Percentiles rank a stretch among this genome's conserved stretches.
These are phyloP conservation scores for Cordylochernes scorpioides DNA, from an alignment of 2,888 invertebrate genomes.

Conservation along the genomic window DNA sequence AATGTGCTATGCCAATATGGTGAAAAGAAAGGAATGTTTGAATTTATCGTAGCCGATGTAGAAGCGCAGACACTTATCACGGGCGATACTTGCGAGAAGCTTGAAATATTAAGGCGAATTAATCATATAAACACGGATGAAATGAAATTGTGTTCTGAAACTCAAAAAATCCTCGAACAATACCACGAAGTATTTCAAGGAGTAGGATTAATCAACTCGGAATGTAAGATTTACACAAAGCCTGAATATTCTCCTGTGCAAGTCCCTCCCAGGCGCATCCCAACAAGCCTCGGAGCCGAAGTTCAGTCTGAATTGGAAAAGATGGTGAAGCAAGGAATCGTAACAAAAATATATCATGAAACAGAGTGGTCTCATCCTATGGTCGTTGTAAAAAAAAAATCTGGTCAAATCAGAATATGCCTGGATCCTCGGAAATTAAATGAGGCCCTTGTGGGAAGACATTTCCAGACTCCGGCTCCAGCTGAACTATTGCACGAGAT, in stretches of 20 bases:
- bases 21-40: no score
- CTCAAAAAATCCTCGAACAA: slow-evolving; percentile 1
- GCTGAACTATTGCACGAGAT: slow-evolving; percentile 2
- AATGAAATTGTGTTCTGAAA: background rate
- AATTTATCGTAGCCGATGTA: no score
- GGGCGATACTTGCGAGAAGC: no score
- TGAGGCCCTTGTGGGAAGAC: slow-evolving; percentile 2
- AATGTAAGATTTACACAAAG: slow-evolving; percentile 1
- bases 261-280: background rate
- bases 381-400: slow-evolving; percentile 2
- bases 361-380: slow-evolving; percentile 2
- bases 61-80: no score
- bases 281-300: slow-evolving; percentile 1
- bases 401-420: slow-evolving; percentile 4
- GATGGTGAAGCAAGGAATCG: slow-evolving; percentile 2
- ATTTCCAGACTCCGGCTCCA: slow-evolving; percentile 3
- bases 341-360: slow-evolving; percentile 1
- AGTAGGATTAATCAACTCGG: slow-evolving; percentile 1
- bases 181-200: slow-evolving; percentile 3
- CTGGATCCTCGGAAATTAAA: slow-evolving; percentile 4
- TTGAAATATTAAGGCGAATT: background rate
- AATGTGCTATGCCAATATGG: no score
- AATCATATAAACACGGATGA: background rate
- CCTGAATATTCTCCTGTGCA: background rate
- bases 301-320: slow-evolving; percentile 2